These are phyloP conservation scores for Schrankia costaestrigalis DNA, from an alignment of 2,888 invertebrate genomes.

Conservation along the genomic window DNA sequence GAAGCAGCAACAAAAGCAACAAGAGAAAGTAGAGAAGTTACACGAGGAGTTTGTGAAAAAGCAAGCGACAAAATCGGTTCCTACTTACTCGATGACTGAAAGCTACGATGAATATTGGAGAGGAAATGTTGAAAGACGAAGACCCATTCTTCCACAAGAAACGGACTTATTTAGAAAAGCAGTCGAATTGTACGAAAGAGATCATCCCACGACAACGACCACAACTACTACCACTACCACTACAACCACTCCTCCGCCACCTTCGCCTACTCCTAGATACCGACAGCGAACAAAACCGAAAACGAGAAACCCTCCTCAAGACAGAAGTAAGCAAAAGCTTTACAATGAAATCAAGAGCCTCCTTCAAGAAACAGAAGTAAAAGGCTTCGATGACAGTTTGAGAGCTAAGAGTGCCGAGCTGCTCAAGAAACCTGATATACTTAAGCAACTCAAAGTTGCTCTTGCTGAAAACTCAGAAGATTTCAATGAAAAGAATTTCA, in stretches of 20 bases:
- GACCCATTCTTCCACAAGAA: conserved; percentile 83
- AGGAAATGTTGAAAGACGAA: conserved; percentile 61
- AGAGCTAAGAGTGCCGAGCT: conserved; percentile 79
- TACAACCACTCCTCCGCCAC: conserved; percentile 60
- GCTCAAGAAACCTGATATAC: conserved; percentile 84
- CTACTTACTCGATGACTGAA: conserved; percentile 74
- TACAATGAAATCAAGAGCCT: conserved; percentile 80
- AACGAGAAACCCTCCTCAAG: conserved; percentile 67
- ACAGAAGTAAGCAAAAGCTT: conserved; percentile 78
- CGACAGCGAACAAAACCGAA: conserved; percentile 58
- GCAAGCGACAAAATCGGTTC: conserved; percentile 84
- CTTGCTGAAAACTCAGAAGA: conserved; percentile 85
- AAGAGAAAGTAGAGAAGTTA: conserved; percentile 86
- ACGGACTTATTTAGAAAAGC: conserved; percentile 83
- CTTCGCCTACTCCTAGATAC: conserved; percentile 60
- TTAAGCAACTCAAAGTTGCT: conserved; percentile 87
- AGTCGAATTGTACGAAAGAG: conserved; percentile 83
- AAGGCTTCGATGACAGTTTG: conserved; percentile 74
- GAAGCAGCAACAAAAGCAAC: conserved; percentile 88
- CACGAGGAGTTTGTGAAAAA: conserved; percentile 86
- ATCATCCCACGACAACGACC: conserved; percentile 85
- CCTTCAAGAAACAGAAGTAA: conserved; percentile 80
- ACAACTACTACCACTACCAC: conserved; percentile 84
- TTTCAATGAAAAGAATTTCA: conserved; percentile 83
- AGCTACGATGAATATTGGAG: conserved; percentile 62